A percentile compares a stretch with the other conserved stretches of the same genome.
Evolutionary conservation across 2,113 vertebrate species (phyloP).

Genomic region (Coryphaenoides rupestris): DNA sequence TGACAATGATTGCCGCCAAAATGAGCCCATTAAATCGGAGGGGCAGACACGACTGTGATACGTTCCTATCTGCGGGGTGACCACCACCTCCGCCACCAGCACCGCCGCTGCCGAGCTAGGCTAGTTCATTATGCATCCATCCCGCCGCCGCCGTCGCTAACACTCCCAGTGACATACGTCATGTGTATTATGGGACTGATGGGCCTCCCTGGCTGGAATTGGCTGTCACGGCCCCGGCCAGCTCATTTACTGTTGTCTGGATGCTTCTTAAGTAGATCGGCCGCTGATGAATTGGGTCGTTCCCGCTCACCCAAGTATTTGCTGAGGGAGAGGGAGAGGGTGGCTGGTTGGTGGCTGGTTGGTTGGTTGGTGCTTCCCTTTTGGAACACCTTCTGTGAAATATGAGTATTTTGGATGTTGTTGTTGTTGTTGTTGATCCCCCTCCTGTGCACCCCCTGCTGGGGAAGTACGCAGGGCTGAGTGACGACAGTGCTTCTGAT

Average conservation of each 20-base stretch:
- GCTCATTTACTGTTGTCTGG: conserved; percentile 62
- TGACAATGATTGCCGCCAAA: conserved; percentile 91
- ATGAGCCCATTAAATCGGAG: conserved; percentile 86
- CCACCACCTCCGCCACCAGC: conserved; percentile 60
- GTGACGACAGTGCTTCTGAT: conserved; percentile 21
- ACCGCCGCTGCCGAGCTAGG: conserved; percentile 24
- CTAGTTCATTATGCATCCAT: conserved; percentile 63
- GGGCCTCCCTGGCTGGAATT: conserved; percentile 51
- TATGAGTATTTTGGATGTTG: too few species aligned
- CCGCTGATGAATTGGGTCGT: conserved; percentile 65
- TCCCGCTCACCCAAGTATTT: conserved; percentile 48
- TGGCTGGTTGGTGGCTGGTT: too few species aligned
- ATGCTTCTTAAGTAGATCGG: conserved; percentile 38
- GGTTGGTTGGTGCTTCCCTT: conserved; percentile 21
- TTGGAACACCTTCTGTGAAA: conserved; percentile 39
- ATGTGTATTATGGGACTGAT: conserved; percentile 61
- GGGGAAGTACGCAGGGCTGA: conserved; percentile 19
- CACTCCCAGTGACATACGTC: conserved; percentile 61
- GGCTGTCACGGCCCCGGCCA: conserved; percentile 55
- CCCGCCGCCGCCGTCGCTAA: conserved; percentile 65
- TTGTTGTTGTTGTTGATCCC: conserved; percentile 39
- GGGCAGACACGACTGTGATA: conserved; percentile 74
- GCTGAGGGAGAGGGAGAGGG: conserved; percentile 29
- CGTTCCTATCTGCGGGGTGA: conserved; percentile 37
- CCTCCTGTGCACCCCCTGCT: neutral